A percentile compares a stretch with the other conserved stretches of the same genome.
Evolutionary conservation across 2,888 invertebrate genomes (phyloP).

Genomic region (Ormyrus nitidulus): DNA sequence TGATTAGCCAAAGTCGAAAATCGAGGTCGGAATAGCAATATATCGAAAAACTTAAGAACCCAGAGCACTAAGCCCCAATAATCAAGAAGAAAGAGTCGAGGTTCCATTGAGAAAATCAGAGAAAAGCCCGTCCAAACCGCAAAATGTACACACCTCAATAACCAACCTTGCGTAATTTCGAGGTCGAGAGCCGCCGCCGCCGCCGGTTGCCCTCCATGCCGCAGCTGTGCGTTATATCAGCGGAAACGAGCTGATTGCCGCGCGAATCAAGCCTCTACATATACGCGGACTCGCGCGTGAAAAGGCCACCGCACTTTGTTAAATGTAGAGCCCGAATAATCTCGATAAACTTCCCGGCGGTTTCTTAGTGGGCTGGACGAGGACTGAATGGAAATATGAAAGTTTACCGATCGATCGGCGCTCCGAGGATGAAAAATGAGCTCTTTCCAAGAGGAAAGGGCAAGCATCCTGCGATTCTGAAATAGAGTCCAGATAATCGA

Average conservation of each 20-base stretch:
- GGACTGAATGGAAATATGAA: too few species aligned
- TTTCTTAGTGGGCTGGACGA: too few species aligned
- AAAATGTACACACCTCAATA: slow-evolving; percentile 32
- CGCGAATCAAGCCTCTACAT: not conserved
- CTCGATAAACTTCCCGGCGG: too few species aligned
- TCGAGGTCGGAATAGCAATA: slow-evolving; percentile 32
- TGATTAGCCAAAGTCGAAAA: slow-evolving; percentile 21
- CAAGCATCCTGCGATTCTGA: too few species aligned
- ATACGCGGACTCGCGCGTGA: not conserved
- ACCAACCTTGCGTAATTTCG: slow-evolving; percentile 37
- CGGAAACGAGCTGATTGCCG: slow-evolving; percentile 11
- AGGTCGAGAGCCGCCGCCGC: slow-evolving; percentile 27
- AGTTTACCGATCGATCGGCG: too few species aligned
- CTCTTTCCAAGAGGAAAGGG: too few species aligned
- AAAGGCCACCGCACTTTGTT: too few species aligned
- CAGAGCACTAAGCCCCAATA: slow-evolving; percentile 21
- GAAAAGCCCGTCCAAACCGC: not conserved
- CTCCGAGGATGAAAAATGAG: too few species aligned
- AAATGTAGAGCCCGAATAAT: too few species aligned
- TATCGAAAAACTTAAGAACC: slow-evolving; percentile 26
- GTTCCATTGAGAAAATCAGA: slow-evolving; percentile 31
- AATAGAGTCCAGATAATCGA: too few species aligned
- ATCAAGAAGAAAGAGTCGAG: slow-evolving; percentile 39
- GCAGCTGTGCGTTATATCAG: slow-evolving; percentile 9
- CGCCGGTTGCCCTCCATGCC: too few species aligned